Conservation (phyloP, 1,140 invertebrate species). For the Sarcophaga peregrina region DNA sequence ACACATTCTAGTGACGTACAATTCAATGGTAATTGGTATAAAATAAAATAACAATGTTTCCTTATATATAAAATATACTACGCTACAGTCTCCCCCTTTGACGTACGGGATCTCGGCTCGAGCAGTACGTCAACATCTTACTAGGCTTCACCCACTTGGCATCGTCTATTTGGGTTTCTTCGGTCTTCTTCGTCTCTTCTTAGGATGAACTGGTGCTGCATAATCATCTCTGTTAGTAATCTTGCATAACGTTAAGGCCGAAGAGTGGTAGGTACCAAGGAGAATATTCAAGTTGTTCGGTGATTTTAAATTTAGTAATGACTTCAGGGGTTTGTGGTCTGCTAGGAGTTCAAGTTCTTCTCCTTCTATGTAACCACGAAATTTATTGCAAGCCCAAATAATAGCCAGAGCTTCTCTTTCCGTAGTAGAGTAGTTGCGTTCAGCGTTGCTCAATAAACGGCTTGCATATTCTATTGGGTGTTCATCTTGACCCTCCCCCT, state of each 20-base stretch:
- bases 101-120: too few relatives aligned
- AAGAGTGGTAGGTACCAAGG: too few relatives aligned
- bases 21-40: too few relatives aligned
- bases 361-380: slow-evolving; percentile 62
- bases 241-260: too few relatives aligned
- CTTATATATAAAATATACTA: too few relatives aligned
- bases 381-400: slow-evolving; percentile 62
- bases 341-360: slow-evolving; percentile 62
- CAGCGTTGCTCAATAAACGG: slow-evolving; percentile 54
- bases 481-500: slow-evolving; percentile 61
- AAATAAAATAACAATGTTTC: too few relatives aligned
- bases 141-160: too few relatives aligned
- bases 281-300: background rate
- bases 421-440: slow-evolving; percentile 52
- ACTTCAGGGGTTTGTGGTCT: slow-evolving; percentile 69
- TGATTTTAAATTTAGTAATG: slow-evolving; percentile 59
- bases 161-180: background rate
- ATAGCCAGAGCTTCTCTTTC: slow-evolving; percentile 67
- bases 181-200: background rate
- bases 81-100: too few relatives aligned
- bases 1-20: too few relatives aligned
- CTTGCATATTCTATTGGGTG: slow-evolving; percentile 67
- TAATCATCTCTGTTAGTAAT: too few relatives aligned
- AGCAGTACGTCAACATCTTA: slow-evolving; percentile 24
- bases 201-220: too few relatives aligned